A percentile compares a stretch with the other conserved stretches of the same genome.
phyloP scores from a whole-genome alignment of 1,140 invertebrate genomes.

The Drosophila teissieri region DNA sequence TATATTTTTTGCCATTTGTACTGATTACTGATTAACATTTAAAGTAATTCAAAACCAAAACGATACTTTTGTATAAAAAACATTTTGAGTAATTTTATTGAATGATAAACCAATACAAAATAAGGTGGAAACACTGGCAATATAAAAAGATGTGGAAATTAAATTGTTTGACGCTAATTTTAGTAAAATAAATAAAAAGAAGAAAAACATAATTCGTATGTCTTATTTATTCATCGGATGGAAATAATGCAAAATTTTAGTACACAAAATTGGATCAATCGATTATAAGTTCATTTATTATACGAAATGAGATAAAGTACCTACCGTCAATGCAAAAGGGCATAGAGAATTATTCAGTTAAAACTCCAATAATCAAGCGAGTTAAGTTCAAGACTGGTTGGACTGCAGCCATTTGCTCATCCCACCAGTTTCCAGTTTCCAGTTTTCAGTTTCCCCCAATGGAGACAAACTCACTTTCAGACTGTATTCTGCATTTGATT shows the following conservation, averaged over 20 bases:
- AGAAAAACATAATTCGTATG: neutral
- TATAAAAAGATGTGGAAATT: slow-evolving; percentile 41
- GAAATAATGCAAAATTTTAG: too few relatives aligned
- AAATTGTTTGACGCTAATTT: slow-evolving; percentile 75
- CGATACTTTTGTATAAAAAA: slow-evolving; percentile 31
- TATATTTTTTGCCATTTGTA: slow-evolving; percentile 75
- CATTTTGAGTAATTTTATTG: slow-evolving; percentile 39
- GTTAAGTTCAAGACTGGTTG: neutral
- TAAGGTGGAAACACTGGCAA: slow-evolving; percentile 39
- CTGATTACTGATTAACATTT: slow-evolving; percentile 78
- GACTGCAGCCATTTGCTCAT: neutral
- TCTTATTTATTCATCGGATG: neutral
- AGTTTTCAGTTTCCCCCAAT: neutral
- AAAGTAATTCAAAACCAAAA: slow-evolving; percentile 31
- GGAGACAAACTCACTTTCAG: slow-evolving; percentile 1
- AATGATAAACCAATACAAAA: slow-evolving; percentile 20
- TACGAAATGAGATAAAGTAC: neutral
- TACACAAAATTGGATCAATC: neutral
- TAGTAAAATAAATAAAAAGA: slow-evolving; percentile 57
- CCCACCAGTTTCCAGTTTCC: neutral
- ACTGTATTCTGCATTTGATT: slow-evolving; percentile 16
- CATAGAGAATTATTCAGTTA: neutral
- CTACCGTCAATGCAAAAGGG: neutral
- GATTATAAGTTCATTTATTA: neutral
- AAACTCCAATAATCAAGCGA: neutral